Conservation (phyloP, 2,113 vertebrate genomes). For the Aphyosemion australe region DNA sequence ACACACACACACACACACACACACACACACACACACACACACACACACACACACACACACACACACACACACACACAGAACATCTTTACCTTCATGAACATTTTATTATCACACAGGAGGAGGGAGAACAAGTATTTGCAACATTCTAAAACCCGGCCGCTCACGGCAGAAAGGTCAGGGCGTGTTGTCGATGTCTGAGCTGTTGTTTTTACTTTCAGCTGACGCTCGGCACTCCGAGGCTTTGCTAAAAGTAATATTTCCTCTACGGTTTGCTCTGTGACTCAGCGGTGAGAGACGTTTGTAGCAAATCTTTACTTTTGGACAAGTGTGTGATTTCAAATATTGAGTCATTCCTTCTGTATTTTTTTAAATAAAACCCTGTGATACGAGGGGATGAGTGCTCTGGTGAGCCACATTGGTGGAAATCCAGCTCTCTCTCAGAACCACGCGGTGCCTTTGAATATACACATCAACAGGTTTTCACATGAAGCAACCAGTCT, state of each 20-base stretch:
- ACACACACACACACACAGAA: slow-evolving; percentile 20
- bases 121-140: slow-evolving; percentile 9
- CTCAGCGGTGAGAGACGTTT: slow-evolving; percentile 10
- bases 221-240: slow-evolving; percentile 6
- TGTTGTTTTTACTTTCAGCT: slow-evolving; percentile 18
- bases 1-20: slow-evolving; percentile 23
- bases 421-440: slow-evolving; percentile 32
- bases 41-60: slow-evolving; percentile 26
- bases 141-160: slow-evolving; percentile 15
- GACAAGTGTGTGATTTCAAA: slow-evolving; percentile 34
- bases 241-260: neutral
- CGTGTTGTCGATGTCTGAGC: neutral
- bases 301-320: slow-evolving; percentile 19
- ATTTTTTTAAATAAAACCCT: neutral
- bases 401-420: slow-evolving; percentile 17
- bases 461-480: slow-evolving; percentile 21
- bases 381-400: neutral
- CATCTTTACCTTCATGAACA: slow-evolving; percentile 20
- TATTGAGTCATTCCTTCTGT: slow-evolving; percentile 37
- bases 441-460: slow-evolving; percentile 2
- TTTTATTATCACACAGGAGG: neutral
- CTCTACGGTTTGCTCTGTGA: slow-evolving; percentile 13
- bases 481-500: slow-evolving; percentile 20
- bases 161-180: slow-evolving; percentile 6
- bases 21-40: slow-evolving; percentile 21